phyloP scores from a whole-genome alignment of 2,888 invertebrate genomes.

The Chrysodeixis includens region DNA sequence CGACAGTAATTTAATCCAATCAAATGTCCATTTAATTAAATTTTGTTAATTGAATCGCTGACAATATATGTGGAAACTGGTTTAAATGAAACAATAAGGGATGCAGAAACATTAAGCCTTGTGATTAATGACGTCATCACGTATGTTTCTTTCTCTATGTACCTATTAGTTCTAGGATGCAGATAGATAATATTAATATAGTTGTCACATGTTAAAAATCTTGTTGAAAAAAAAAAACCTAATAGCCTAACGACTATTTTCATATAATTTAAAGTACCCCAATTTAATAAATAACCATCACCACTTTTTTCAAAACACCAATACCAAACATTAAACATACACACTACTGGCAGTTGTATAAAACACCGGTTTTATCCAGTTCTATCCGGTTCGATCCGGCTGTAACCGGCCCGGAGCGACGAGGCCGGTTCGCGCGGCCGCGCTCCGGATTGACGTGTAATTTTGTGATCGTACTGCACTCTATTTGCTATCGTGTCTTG shows the following conservation, averaged over 20 bases:
- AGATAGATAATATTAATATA: too few species aligned
- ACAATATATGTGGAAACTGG: constrained; percentile 25
- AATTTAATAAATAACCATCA: too few species aligned
- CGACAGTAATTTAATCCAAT: not conserved
- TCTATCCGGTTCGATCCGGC: constrained; percentile 61
- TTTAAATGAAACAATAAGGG: constrained; percentile 13
- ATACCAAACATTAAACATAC: constrained; percentile 27
- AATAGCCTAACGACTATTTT: too few species aligned
- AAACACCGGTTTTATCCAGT: constrained; percentile 61
- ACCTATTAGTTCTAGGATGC: not conserved
- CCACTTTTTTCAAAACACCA: too few species aligned
- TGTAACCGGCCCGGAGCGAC: constrained; percentile 63
- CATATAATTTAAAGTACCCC: too few species aligned
- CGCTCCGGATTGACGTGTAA: constrained; percentile 85
- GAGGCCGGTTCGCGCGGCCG: constrained; percentile 73
- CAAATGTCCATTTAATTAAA: constrained; percentile 15
- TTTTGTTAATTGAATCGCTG: constrained; percentile 21
- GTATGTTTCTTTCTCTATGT: not conserved
- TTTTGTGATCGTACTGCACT: constrained; percentile 76
- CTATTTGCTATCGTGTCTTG: constrained; percentile 63
- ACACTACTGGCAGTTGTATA: constrained; percentile 39
- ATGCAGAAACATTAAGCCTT: constrained; percentile 19
- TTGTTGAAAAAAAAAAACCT: too few species aligned
- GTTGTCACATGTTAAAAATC: too few species aligned
- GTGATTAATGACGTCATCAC: not conserved